phyloP scores from a whole-genome alignment of 2,113 vertebrate species.

The Oostethus manadensis region DNA sequence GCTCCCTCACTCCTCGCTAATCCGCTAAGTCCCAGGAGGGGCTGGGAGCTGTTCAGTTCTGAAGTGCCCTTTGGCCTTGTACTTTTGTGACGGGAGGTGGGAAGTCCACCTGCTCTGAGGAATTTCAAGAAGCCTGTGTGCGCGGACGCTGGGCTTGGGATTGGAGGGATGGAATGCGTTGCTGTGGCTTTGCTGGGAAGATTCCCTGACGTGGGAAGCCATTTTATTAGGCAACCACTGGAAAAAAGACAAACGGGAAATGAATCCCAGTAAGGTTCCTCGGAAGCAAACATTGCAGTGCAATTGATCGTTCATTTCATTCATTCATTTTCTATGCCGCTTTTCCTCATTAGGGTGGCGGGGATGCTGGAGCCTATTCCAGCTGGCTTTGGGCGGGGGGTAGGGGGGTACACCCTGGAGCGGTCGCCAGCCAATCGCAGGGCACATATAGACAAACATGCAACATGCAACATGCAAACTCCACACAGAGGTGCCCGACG shows the following conservation, averaged over 20 bases:
- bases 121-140: slow-evolving; percentile 43
- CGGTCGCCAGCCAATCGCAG: too few species aligned
- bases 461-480: too few species aligned
- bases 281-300: too few species aligned
- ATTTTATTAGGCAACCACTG: slow-evolving; percentile 17
- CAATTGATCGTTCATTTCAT: too few species aligned
- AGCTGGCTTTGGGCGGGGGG: too few species aligned
- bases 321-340: too few species aligned
- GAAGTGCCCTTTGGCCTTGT: slow-evolving; percentile 67
- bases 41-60: slow-evolving; percentile 59
- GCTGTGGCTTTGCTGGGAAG: slow-evolving; percentile 20
- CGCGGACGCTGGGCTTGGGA: slow-evolving; percentile 7
- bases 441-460: too few species aligned
- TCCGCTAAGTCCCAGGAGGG: slow-evolving; percentile 61
- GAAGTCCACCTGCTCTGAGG: slow-evolving; percentile 65
- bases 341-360: too few species aligned
- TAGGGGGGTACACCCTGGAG: too few species aligned
- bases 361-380: too few species aligned
- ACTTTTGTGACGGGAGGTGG: slow-evolving; percentile 55
- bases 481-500: too few species aligned
- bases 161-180: background rate
- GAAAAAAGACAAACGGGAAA: background rate
- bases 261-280: too few species aligned
- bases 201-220: slow-evolving; percentile 9
- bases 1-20: slow-evolving; percentile 61